Percentiles rank a stretch among this genome's conserved stretches.
These are phyloP conservation scores for Hozukius guyotensis DNA, from an alignment of 2,797 vertebrate genomes.

Conservation along the genomic window DNA sequence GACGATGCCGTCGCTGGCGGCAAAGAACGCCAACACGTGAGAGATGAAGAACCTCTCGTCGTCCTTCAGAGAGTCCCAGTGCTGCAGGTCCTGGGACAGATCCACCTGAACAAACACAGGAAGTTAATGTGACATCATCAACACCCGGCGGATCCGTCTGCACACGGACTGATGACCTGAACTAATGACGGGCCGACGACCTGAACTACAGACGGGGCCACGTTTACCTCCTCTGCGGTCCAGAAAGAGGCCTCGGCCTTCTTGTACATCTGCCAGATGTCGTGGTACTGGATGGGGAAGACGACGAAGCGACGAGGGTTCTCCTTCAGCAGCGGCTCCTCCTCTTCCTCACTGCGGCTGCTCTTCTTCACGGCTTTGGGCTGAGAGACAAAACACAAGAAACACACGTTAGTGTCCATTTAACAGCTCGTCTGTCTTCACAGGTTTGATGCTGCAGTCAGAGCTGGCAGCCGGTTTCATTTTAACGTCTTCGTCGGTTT, in stretches of 20 bases:
- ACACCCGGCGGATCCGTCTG: neutral
- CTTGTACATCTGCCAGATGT: slow-evolving; percentile 99
- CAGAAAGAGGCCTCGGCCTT: slow-evolving; percentile 97
- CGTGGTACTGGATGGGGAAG: slow-evolving; percentile 96
- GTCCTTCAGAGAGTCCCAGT: slow-evolving; percentile 92
- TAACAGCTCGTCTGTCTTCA: neutral
- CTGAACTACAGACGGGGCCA: too few relatives aligned
- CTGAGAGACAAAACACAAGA: slow-evolving; percentile 35
- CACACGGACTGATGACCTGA: too few relatives aligned
- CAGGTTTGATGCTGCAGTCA: neutral
- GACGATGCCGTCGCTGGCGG: slow-evolving; percentile 95
- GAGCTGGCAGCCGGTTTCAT: too few relatives aligned
- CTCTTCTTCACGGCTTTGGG: slow-evolving; percentile 36
- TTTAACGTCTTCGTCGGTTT: too few relatives aligned
- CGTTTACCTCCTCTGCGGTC: slow-evolving; percentile 94
- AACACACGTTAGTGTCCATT: neutral
- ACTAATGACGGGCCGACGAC: too few relatives aligned
- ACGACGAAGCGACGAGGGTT: slow-evolving; percentile 94
- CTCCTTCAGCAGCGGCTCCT: slow-evolving; percentile 89
- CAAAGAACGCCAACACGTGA: slow-evolving; percentile 93
- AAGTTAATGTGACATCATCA: neutral
- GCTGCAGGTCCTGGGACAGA: slow-evolving; percentile 67
- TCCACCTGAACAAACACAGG: neutral
- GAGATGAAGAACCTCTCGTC: slow-evolving; percentile 94
- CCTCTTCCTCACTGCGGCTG: slow-evolving; percentile 9